These are phyloP conservation scores for Athalia rosae DNA, from an alignment of 2,888 invertebrate genomes.

Conservation along the genomic window DNA sequence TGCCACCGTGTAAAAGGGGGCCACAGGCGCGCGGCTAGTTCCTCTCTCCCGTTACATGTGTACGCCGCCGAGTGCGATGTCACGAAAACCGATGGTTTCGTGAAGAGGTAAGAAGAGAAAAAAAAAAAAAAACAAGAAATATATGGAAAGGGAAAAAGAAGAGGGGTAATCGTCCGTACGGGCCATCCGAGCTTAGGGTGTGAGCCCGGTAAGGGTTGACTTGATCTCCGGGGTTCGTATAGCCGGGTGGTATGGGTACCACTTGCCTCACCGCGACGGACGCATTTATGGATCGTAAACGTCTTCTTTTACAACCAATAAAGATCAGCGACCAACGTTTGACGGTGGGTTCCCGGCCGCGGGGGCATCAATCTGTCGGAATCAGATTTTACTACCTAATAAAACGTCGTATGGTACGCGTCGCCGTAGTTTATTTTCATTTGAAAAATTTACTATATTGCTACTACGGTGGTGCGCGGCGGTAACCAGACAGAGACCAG, in stretches of 20 bases:
- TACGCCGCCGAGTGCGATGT: too few relatives aligned
- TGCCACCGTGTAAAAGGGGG: conserved; percentile 5
- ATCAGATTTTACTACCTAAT: conserved; percentile 47
- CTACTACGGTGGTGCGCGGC: background rate
- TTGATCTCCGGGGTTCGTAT: conserved; percentile 60
- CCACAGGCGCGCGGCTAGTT: background rate
- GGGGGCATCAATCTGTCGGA: conserved; percentile 48
- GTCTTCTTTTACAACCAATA: conserved; percentile 73
- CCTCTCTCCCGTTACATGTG: too few relatives aligned
- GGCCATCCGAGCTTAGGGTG: conserved; percentile 5
- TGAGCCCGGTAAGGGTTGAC: conserved; percentile 58
- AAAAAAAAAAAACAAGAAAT: conserved; percentile 47
- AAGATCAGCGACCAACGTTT: conserved; percentile 68
- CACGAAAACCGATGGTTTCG: too few relatives aligned
- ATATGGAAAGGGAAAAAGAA: conserved; percentile 61
- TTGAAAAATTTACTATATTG: conserved; percentile 2
- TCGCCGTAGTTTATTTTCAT: conserved; percentile 54
- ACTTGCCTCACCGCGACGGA: conserved; percentile 61
- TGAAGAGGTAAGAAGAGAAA: background rate
- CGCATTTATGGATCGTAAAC: conserved; percentile 74
- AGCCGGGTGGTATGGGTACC: conserved; percentile 53
- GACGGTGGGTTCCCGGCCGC: conserved; percentile 55
- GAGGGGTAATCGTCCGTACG: conserved; percentile 51
- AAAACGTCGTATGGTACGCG: conserved; percentile 23
- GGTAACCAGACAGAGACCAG: conserved; percentile 22